Percentiles rank a stretch among this genome's conserved stretches.
These are phyloP conservation scores for Ceyx erithaca DNA, from an alignment of 2,797 vertebrate genomes.

Conservation along the genomic window DNA sequence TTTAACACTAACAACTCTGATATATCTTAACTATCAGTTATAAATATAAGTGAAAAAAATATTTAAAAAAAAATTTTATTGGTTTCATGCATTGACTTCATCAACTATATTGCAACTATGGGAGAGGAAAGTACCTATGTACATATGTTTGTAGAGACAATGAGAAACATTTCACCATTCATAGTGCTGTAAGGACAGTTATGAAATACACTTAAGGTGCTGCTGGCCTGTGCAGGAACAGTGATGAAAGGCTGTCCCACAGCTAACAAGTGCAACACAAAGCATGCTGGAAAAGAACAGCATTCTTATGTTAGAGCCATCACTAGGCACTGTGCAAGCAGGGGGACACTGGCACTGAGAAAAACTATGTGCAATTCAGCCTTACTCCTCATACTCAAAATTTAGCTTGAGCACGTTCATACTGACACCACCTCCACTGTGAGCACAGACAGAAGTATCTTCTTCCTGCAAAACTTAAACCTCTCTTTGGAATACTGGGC, in stretches of 20 bases:
- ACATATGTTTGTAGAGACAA: neutral
- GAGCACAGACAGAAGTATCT: neutral
- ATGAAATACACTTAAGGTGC: neutral
- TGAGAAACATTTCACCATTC: neutral
- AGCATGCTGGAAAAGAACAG: neutral
- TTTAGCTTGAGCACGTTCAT: neutral
- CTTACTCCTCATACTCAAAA: neutral
- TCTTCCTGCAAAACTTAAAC: neutral
- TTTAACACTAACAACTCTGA: neutral
- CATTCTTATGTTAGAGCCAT: neutral
- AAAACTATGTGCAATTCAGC: neutral
- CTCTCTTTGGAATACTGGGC: neutral
- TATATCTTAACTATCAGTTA: neutral
- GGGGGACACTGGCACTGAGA: neutral
- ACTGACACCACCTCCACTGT: neutral
- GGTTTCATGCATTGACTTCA: neutral
- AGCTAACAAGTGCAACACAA: neutral
- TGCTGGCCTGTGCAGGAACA: neutral
- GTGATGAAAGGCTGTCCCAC: neutral
- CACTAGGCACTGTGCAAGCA: neutral
- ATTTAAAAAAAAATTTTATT: neutral
- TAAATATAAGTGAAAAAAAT: neutral
- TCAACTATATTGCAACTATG: neutral
- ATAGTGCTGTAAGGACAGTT: neutral
- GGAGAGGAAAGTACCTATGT: neutral